A percentile compares a stretch with the other conserved stretches of the same genome.
Conservation (phyloP, 2,797 vertebrate genomes). For the Centroberyx gerrardi region DNA sequence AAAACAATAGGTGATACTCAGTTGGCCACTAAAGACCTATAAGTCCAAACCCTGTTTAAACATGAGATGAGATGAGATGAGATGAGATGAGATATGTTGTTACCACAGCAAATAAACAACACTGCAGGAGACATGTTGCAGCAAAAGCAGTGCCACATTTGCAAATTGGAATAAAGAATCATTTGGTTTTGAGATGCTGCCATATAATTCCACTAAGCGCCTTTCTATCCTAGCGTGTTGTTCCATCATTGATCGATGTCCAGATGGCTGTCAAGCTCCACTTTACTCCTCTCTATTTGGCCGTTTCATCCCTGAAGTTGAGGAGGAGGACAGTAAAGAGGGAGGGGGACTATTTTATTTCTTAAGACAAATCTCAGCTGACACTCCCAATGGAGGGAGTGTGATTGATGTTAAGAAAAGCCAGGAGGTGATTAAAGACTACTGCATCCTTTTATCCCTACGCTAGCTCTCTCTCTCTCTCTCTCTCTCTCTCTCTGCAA, state of each 20-base stretch:
- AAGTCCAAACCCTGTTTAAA: too few relatives aligned
- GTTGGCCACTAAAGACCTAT: too few relatives aligned
- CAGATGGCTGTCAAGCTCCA: constrained; percentile 48
- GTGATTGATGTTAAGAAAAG: constrained; percentile 35
- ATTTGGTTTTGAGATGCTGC: constrained; percentile 11
- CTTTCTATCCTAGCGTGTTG: constrained; percentile 6
- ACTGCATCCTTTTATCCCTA: constrained; percentile 33
- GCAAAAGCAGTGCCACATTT: background rate
- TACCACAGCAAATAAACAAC: too few relatives aligned
- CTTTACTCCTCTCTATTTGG: constrained; percentile 33
- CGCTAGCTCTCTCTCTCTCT: background rate
- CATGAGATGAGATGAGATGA: too few relatives aligned
- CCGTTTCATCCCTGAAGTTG: constrained; percentile 42
- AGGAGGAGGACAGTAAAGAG: constrained; percentile 36
- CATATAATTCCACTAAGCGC: constrained; percentile 26
- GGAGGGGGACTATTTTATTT: constrained; percentile 29
- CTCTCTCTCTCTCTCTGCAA: constrained; percentile 9
- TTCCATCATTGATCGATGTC: constrained; percentile 26
- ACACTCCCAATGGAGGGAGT: constrained; percentile 7
- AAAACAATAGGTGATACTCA: too few relatives aligned
- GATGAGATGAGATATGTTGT: too few relatives aligned
- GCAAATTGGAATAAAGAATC: background rate
- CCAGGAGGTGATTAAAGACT: constrained; percentile 28
- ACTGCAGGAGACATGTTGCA: background rate
- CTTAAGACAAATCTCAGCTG: constrained; percentile 23